Percentiles rank a stretch among this genome's conserved stretches.
phyloP scores from a whole-genome alignment of 2,797 vertebrate species.

The Rhabdophis nuchalis region DNA sequence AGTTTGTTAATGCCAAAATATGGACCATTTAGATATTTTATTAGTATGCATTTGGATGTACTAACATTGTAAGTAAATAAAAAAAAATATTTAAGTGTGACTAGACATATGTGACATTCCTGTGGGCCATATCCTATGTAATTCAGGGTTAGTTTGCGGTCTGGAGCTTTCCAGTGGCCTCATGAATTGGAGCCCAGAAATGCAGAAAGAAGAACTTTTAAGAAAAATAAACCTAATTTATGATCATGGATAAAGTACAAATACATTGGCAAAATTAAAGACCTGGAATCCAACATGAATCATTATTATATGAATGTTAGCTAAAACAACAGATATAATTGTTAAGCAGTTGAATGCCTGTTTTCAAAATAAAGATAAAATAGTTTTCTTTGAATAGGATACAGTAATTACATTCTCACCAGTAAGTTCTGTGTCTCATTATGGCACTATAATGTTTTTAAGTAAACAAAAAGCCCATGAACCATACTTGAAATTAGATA shows the following conservation, averaged over 20 bases:
- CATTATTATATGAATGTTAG: neutral
- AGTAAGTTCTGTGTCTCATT: neutral
- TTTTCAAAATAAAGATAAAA: neutral
- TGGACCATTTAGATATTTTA: neutral
- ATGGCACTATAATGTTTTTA: neutral
- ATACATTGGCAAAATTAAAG: neutral
- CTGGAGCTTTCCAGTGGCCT: neutral
- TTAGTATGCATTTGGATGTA: neutral
- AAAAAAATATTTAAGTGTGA: neutral
- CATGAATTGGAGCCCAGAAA: neutral
- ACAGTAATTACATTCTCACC: slow-evolving; percentile 9
- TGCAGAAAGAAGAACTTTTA: neutral
- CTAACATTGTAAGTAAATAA: neutral
- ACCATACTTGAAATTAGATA: neutral
- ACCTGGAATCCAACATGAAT: neutral
- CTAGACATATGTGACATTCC: neutral
- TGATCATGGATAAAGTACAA: neutral
- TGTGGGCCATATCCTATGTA: neutral
- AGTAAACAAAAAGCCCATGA: neutral
- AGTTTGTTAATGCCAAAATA: neutral
- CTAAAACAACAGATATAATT: neutral
- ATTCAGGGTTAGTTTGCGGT: neutral
- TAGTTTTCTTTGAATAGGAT: neutral
- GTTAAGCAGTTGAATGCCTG: neutral
- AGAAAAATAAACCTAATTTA: neutral